Evolutionary conservation across 2,888 invertebrate species (phyloP).

Genomic region (Tuberolachnus salignus): DNA sequence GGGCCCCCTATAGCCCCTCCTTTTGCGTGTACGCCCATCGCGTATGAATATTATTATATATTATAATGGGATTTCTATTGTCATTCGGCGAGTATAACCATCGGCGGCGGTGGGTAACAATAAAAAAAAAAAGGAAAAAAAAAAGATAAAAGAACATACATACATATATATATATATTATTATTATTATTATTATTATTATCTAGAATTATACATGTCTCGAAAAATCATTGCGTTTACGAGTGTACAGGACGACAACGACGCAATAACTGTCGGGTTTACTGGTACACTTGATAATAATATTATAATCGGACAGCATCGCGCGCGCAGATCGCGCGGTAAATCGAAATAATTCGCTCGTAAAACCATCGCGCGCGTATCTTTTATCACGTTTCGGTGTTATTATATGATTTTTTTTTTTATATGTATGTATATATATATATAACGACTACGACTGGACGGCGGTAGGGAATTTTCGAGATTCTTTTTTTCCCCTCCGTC

Average conservation of each 20-base stretch:
- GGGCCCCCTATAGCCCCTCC: constrained; percentile 37
- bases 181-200: no score
- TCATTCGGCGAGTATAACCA: constrained; percentile 5
- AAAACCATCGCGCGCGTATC: neutral
- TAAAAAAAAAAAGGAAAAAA: constrained; percentile 20
- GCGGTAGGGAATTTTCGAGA: no score
- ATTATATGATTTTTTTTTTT: no score
- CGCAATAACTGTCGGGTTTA: neutral
- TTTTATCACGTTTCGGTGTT: neutral
- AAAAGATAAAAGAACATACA: no score
- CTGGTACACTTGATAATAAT: neutral
- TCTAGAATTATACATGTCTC: constrained; percentile 14
- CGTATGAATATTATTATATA: constrained; percentile 28
- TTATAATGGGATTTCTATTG: constrained; percentile 51
- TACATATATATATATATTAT: no score
- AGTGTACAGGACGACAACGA: neutral
- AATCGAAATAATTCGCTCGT: neutral
- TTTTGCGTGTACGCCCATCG: constrained; percentile 37
- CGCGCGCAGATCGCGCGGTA: neutral
- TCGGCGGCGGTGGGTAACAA: constrained; percentile 27
- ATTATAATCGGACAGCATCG: neutral
- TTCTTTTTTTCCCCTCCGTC: no score
- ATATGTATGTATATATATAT: no score
- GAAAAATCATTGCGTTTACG: neutral
- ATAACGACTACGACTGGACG: no score